Conservation (phyloP, 2,797 vertebrate genomes). For the Thamnophis elegans region DNA sequence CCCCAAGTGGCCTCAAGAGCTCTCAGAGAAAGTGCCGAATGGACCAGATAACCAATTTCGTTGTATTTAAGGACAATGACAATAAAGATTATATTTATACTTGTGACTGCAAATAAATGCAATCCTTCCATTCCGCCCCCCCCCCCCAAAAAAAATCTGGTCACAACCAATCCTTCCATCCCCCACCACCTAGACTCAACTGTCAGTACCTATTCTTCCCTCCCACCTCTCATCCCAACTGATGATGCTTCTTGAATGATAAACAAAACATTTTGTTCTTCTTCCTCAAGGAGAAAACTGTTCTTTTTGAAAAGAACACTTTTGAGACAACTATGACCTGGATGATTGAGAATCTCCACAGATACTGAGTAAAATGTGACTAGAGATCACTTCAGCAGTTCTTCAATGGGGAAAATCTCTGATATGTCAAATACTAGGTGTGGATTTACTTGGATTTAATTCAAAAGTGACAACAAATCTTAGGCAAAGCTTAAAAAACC, state of each 20-base stretch:
- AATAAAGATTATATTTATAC: too few species aligned
- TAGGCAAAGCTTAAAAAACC: too few species aligned
- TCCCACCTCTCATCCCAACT: background rate
- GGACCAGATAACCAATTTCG: too few species aligned
- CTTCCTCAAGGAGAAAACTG: too few species aligned
- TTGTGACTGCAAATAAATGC: background rate
- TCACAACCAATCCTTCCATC: background rate
- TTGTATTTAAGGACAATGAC: too few species aligned
- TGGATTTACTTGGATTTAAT: too few species aligned
- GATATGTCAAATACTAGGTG: too few species aligned
- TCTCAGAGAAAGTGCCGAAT: background rate
- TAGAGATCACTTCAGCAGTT: too few species aligned
- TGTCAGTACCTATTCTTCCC: background rate
- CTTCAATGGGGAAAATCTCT: too few species aligned
- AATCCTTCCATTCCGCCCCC: background rate
- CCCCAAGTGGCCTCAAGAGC: background rate
- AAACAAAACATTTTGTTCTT: background rate
- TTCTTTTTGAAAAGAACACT: background rate
- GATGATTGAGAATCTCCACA: background rate
- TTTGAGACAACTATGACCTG: background rate
- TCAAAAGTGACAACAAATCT: too few species aligned
- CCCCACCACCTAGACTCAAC: background rate
- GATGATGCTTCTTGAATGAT: background rate
- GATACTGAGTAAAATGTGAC: background rate
- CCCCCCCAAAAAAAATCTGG: accelerated